Conservation (phyloP, 1,140 invertebrate species). For the Leptoteleia sp. region DNA sequence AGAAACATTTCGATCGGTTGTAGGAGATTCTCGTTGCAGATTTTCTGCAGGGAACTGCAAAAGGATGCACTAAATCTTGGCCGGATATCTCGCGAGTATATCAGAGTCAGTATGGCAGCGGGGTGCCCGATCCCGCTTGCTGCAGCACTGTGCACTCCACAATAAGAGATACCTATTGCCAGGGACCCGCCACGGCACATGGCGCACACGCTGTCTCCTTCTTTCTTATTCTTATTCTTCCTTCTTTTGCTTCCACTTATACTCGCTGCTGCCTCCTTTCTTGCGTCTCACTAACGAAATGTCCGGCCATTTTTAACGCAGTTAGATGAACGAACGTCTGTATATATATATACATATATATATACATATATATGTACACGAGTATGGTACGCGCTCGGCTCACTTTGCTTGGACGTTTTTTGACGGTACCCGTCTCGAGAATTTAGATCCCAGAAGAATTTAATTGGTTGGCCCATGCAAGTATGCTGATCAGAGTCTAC, state of each 20-base stretch:
- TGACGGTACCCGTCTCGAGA: not conserved
- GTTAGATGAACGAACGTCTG: conserved; percentile 32
- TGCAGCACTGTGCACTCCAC: conserved; percentile 55
- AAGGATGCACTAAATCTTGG: conserved; percentile 75
- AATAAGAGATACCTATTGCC: conserved; percentile 60
- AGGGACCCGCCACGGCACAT: conserved; percentile 45
- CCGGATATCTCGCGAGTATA: conserved; percentile 74
- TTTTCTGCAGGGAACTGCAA: conserved; percentile 67
- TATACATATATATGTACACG: not conserved
- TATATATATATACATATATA: conserved; percentile 3
- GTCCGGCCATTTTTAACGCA: conserved; percentile 71
- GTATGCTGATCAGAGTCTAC: conserved; percentile 21
- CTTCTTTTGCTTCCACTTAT: conserved; percentile 45
- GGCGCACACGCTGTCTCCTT: conserved; percentile 35
- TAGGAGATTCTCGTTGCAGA: conserved; percentile 74
- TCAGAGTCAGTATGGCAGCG: conserved; percentile 75
- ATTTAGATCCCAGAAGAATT: not conserved
- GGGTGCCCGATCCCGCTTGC: conserved; percentile 69
- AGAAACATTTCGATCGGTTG: conserved; percentile 73
- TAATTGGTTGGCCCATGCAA: conserved; percentile 24
- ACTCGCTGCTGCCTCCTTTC: conserved; percentile 43
- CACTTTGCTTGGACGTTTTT: conserved; percentile 1
- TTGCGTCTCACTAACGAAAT: conserved; percentile 61
- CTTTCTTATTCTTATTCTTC: conserved; percentile 40
- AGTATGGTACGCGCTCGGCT: not conserved